phyloP scores from a whole-genome alignment of 2,113 vertebrate genomes.

The Amblyornis subalaris region DNA sequence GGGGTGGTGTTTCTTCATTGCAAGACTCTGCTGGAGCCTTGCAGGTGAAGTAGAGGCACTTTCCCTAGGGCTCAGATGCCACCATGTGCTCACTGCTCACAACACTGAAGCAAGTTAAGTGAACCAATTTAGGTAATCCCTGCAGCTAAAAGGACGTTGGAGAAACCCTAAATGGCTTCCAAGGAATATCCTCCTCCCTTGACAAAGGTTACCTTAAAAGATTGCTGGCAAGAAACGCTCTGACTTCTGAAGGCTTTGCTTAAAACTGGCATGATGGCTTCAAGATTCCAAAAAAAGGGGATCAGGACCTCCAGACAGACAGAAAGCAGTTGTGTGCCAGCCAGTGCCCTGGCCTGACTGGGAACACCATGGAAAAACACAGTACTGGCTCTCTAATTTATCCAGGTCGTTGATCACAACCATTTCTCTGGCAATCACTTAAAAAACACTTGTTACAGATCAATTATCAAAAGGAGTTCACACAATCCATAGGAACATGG shows the following conservation, averaged over 20 bases:
- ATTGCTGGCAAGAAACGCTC: accelerated
- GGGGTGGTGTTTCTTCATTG: constrained; percentile 57
- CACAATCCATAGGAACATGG: background rate
- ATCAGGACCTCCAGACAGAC: background rate
- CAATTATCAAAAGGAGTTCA: background rate
- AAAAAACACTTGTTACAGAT: background rate
- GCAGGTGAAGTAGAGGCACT: constrained; percentile 53
- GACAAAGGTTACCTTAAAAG: background rate
- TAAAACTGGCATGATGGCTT: background rate
- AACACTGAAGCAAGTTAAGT: constrained; percentile 56
- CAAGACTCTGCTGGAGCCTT: constrained; percentile 1
- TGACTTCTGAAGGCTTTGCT: background rate
- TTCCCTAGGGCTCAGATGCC: constrained; percentile 34
- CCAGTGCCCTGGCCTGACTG: background rate
- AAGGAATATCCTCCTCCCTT: background rate
- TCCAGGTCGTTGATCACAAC: background rate
- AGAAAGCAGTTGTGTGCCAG: background rate
- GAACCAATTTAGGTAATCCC: constrained; percentile 45
- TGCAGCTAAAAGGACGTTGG: background rate
- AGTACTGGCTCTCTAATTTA: background rate
- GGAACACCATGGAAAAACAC: background rate
- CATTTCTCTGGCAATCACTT: background rate
- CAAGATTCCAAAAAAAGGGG: background rate
- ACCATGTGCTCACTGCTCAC: background rate
- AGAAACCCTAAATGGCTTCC: background rate